A percentile compares a stretch with the other conserved stretches of the same genome.
Evolutionary conservation across 2,797 vertebrate species (phyloP).

Genomic region (Sebastes baramenuke): DNA sequence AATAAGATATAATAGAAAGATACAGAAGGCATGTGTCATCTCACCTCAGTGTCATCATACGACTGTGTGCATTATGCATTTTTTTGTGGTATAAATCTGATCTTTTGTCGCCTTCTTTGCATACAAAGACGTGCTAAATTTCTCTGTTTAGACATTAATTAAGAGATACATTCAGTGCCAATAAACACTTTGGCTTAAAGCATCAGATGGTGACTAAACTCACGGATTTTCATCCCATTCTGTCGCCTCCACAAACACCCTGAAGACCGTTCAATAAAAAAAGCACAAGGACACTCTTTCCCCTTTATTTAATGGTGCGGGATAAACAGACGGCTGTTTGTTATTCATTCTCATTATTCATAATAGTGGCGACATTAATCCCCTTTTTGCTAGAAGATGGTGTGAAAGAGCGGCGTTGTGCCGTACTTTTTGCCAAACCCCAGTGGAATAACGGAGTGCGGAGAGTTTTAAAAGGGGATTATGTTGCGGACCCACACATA

Average conservation of each 20-base stretch:
- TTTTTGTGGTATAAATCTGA: neutral
- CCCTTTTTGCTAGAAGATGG: constrained; percentile 60
- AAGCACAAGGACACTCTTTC: constrained; percentile 51
- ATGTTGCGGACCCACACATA: constrained; percentile 64
- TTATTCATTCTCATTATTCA: constrained; percentile 76
- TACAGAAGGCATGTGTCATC: neutral
- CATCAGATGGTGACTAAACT: constrained; percentile 22
- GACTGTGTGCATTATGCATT: no score
- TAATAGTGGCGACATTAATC: constrained; percentile 70
- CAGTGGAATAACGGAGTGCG: constrained; percentile 64
- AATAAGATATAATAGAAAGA: neutral
- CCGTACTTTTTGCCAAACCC: constrained; percentile 61
- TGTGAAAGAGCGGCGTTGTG: constrained; percentile 55
- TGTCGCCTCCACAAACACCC: constrained; percentile 28
- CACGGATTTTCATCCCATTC: neutral
- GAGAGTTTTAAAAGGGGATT: constrained; percentile 75
- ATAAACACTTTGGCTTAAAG: neutral
- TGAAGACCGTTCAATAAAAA: constrained; percentile 24
- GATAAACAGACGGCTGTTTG: constrained; percentile 72
- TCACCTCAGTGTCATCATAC: neutral
- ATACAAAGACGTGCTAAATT: neutral
- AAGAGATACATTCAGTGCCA: neutral
- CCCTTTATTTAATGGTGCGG: constrained; percentile 45
- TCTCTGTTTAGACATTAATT: neutral
- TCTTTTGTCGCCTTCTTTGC: neutral